phyloP scores from a whole-genome alignment of 2,888 invertebrate species.

The Aromia moschata region DNA sequence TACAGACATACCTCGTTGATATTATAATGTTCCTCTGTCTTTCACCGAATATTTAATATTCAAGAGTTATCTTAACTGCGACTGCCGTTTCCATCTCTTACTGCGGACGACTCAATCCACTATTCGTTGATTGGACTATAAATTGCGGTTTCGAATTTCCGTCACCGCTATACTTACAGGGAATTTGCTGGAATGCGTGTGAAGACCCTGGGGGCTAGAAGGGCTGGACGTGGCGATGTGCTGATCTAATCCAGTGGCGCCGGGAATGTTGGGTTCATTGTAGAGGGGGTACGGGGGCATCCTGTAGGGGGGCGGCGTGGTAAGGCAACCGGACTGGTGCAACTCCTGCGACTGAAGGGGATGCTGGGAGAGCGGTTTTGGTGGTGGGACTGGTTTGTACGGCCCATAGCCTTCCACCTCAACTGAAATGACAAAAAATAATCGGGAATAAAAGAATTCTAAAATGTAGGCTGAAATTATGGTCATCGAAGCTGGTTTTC shows the following conservation, averaged over 20 bases:
- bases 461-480: too few relatives aligned
- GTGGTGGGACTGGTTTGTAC: conserved; percentile 69
- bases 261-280: conserved; percentile 67
- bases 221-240: conserved; percentile 62
- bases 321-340: conserved; percentile 49
- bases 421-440: conserved; percentile 59
- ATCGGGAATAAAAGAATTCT: too few relatives aligned
- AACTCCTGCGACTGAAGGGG: conserved; percentile 56
- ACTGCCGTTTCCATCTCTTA: too few relatives aligned
- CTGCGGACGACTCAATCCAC: too few relatives aligned
- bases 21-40: too few relatives aligned
- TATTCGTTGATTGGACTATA: too few relatives aligned
- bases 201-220: conserved; percentile 65
- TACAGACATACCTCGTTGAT: too few relatives aligned
- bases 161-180: conserved; percentile 69
- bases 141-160: too few relatives aligned
- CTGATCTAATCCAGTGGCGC: conserved; percentile 63
- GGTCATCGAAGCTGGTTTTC: too few relatives aligned
- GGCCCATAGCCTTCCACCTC: conserved; percentile 68
- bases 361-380: conserved; percentile 68
- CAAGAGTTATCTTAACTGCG: too few relatives aligned
- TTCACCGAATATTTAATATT: too few relatives aligned
- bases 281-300: conserved; percentile 75
- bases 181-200: conserved; percentile 82
- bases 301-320: conserved; percentile 70